Conservation (phyloP, 1,140 invertebrate species). For the Drosophila kanapiae region DNA sequence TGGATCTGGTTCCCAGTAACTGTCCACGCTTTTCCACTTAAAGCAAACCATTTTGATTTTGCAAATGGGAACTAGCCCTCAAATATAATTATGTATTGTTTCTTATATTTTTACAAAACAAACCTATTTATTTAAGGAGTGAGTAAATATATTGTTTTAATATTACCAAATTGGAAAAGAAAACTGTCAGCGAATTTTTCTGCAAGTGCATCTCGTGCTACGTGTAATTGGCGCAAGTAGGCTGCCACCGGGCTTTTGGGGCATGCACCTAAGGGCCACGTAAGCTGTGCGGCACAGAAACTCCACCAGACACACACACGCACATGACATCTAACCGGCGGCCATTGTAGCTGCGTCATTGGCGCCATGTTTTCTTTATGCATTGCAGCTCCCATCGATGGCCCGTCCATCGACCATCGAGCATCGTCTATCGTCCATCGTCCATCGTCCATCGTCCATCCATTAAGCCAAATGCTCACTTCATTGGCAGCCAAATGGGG, state of each 20-base stretch:
- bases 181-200: neutral
- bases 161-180: neutral
- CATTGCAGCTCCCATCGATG: constrained; percentile 54
- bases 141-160: too few species aligned
- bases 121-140: neutral
- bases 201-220: constrained; percentile 9
- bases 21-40: neutral
- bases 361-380: constrained; percentile 72
- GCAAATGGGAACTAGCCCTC: neutral
- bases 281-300: constrained; percentile 24
- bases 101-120: neutral
- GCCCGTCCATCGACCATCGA: neutral
- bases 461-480: constrained; percentile 49
- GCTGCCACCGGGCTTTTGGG: constrained; percentile 42
- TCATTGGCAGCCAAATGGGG: constrained; percentile 39
- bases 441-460: constrained; percentile 8
- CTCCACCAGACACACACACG: constrained; percentile 15
- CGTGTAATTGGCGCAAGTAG: constrained; percentile 72
- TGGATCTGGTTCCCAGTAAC: constrained; percentile 1
- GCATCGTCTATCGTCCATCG: neutral
- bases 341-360: constrained; percentile 21
- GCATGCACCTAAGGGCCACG: constrained; percentile 58
- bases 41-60: neutral
- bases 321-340: constrained; percentile 29
- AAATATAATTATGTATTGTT: neutral